A percentile compares a stretch with the other conserved stretches of the same genome.
phyloP scores from a whole-genome alignment of 92 coral and sea anemone species.

The Porites cylindrica region DNA sequence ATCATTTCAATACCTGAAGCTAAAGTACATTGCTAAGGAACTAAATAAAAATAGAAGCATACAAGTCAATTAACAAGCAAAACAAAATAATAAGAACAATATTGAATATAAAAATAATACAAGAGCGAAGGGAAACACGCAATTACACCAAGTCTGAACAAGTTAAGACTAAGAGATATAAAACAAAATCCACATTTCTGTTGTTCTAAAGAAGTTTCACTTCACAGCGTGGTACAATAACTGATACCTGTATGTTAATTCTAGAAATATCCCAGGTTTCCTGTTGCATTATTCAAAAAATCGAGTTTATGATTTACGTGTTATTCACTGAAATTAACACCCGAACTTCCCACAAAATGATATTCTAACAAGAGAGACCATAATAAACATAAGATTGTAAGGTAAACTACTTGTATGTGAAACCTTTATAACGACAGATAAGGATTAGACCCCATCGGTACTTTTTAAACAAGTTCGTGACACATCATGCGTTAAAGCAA shows the following conservation, averaged over 20 bases:
- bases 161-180: not conserved
- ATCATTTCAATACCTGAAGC: not conserved
- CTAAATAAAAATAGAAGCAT: not conserved
- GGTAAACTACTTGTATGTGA: not conserved
- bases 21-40: not conserved
- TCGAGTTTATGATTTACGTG: not conserved
- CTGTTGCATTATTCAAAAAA: not conserved
- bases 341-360: not conserved
- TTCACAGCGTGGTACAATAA: not conserved
- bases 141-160: not conserved
- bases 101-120: not conserved
- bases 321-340: slow-evolving; percentile 11
- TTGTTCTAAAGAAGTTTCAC: not conserved
- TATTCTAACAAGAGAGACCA: not conserved
- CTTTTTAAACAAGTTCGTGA: not conserved
- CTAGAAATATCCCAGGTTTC: not conserved
- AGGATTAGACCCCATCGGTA: not conserved
- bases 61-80: not conserved
- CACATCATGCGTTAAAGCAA: not conserved
- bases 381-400: not conserved
- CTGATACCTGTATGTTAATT: not conserved
- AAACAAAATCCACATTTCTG: not conserved
- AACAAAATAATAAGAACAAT: not conserved
- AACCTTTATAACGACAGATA: not conserved
- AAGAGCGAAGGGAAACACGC: not conserved